These are phyloP conservation scores for Sebastes nivosus DNA, from an alignment of 2,797 vertebrate genomes.

Conservation along the genomic window DNA sequence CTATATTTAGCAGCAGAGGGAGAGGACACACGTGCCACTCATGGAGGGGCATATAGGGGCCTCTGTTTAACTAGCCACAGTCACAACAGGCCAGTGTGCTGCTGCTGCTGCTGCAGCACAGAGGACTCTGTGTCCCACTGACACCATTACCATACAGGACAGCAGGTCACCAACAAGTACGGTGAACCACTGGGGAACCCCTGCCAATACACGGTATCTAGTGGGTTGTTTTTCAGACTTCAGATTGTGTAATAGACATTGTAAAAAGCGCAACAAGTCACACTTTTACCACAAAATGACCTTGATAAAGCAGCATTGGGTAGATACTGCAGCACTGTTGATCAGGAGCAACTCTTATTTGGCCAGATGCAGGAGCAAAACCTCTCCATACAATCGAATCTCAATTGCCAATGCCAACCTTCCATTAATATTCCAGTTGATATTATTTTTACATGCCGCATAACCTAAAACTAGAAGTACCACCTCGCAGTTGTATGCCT, in stretches of 20 bases:
- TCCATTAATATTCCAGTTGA: too few relatives aligned
- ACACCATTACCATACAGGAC: conserved; percentile 58
- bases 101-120: conserved; percentile 51
- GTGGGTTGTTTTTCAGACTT: neutral
- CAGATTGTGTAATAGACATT: neutral
- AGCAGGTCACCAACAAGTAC: conserved; percentile 64
- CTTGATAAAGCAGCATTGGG: neutral
- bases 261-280: neutral
- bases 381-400: neutral
- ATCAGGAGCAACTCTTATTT: neutral
- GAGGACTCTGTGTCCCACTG: conserved; percentile 75
- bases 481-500: too few relatives aligned
- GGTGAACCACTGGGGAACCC: conserved; percentile 45
- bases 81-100: conserved; percentile 82
- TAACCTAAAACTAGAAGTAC: too few relatives aligned
- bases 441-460: too few relatives aligned
- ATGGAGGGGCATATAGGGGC: conserved; percentile 74
- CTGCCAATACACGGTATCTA: neutral
- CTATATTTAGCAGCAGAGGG: conserved; percentile 77
- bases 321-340: neutral
- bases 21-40: conserved; percentile 73
- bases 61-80: conserved; percentile 52
- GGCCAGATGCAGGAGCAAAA: neutral
- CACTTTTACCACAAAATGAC: neutral
- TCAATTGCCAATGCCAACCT: neutral